Evolutionary conservation across 2,888 invertebrate species (phyloP).

Genomic region (Trichogramma evanescens): DNA sequence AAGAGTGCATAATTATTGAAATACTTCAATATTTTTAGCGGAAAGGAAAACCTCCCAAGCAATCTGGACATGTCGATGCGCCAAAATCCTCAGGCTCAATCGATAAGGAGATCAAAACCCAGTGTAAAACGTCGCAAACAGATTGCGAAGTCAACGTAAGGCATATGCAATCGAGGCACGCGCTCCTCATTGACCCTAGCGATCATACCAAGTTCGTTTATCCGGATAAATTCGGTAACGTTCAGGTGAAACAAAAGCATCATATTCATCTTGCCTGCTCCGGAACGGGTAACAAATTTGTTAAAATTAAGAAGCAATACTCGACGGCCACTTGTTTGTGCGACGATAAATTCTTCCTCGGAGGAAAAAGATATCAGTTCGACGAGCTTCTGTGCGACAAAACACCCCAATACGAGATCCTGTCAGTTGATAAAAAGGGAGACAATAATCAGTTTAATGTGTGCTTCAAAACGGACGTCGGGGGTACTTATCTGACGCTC

Average conservation of each 20-base stretch:
- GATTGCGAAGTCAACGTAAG: background rate
- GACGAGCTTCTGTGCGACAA: background rate
- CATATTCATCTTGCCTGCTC: background rate
- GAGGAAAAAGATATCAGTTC: background rate
- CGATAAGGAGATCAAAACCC: no score
- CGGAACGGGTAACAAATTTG: background rate
- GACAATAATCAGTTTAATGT: slow-evolving; percentile 9
- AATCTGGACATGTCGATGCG: no score
- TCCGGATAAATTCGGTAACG: background rate
- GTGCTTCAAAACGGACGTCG: slow-evolving; percentile 1
- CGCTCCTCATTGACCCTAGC: background rate
- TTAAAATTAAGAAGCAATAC: background rate
- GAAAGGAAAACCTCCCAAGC: no score
- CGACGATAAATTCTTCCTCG: background rate
- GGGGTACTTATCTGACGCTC: background rate
- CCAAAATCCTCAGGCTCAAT: no score
- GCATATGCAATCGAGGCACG: background rate
- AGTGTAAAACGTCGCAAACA: no score
- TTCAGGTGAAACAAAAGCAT: background rate
- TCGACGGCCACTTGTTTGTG: slow-evolving; percentile 3
- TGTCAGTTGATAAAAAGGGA: slow-evolving; percentile 6
- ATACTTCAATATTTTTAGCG: no score
- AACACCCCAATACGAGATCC: slow-evolving; percentile 4
- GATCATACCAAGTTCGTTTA: slow-evolving; percentile 8
- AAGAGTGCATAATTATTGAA: no score